Base-by-base conservation (phyloP, 2,888 invertebrate genomes). In the Tridacna gigas region DNA sequence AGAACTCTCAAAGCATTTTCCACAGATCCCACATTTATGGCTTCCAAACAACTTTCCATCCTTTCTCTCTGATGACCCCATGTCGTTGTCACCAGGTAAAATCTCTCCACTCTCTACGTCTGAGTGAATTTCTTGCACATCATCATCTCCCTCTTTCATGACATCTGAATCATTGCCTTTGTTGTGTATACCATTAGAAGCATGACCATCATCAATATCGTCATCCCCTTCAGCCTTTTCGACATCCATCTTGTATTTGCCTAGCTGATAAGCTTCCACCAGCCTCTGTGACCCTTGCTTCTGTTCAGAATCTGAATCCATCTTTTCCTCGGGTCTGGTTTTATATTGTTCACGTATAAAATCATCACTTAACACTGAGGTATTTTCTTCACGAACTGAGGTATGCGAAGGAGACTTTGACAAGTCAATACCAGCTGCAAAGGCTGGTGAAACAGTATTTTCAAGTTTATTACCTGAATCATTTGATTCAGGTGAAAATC, bases 1-100 rank as follows among this genome's bases (percentile, higher is more conserved):
- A n/a, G 86, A 81, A 47, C 88, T 88, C 60, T 89, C 90, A 67
- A 92, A 91, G 25, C 86, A 83, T 83, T 91, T 90, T 12, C 90
- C 90, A 75, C 92, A 92, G 26, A 92, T 86, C 18, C 90, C 90
- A 84, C 92, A 92, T 82, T 87, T 89, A 51, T 86, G 84, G 61
- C 77, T 84, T n/a, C 80, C 79, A 25, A 79, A 74, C 2, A 79
- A n/a, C 69, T 86, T 88, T 5, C 79, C 80, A 63, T 88, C 88
- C 26, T 63, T 81, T 74, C 71, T 89, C 61, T 77, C 84, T 5
- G 80, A 74, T 11, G 80, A 71, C 0, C 63, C 61, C 15, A 74
- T 69, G 48, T 75, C 82, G 26, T 22, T 67, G 18, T 74, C 75
- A 3, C 45, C 51, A 11, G 74, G 18, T 11, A 60, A 15, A 22